Conservation (phyloP, 2,113 vertebrate species). For the Podarcis muralis region DNA sequence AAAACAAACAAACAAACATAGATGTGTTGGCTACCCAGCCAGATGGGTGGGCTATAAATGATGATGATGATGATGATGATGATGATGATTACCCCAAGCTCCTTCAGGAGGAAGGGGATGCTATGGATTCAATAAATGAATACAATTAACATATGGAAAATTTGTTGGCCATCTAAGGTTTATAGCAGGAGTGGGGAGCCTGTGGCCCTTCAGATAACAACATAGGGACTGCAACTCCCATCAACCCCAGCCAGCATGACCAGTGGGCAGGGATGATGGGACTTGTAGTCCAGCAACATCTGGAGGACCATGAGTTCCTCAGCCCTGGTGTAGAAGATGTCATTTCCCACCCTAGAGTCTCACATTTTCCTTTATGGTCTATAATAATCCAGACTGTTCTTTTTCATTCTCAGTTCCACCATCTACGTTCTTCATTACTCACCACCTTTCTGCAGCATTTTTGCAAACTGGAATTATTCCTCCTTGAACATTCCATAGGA, state of each 20-base stretch:
- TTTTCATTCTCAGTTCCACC: not conserved
- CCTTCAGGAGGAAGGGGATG: too few relatives aligned
- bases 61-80: too few relatives aligned
- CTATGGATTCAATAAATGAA: not conserved
- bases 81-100: too few relatives aligned
- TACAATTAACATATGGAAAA: not conserved
- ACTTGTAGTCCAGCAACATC: not conserved
- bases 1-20: too few relatives aligned
- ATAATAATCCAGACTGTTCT: not conserved
- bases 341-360: too few relatives aligned
- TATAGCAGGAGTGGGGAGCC: not conserved
- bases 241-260: not conserved
- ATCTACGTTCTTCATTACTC: not conserved
- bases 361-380: not conserved
- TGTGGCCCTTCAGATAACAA: too few relatives aligned
- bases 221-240: not conserved
- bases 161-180: not conserved
- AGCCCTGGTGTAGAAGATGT: not conserved
- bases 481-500: not conserved
- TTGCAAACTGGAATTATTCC: constrained; percentile 3
- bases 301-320: not conserved
- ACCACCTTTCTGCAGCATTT: not conserved
- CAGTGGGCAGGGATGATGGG: too few relatives aligned
- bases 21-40: too few relatives aligned
- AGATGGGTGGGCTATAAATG: too few relatives aligned